Conservation (phyloP, 2,888 invertebrate genomes). For the Blastobasis lacticolella region DNA sequence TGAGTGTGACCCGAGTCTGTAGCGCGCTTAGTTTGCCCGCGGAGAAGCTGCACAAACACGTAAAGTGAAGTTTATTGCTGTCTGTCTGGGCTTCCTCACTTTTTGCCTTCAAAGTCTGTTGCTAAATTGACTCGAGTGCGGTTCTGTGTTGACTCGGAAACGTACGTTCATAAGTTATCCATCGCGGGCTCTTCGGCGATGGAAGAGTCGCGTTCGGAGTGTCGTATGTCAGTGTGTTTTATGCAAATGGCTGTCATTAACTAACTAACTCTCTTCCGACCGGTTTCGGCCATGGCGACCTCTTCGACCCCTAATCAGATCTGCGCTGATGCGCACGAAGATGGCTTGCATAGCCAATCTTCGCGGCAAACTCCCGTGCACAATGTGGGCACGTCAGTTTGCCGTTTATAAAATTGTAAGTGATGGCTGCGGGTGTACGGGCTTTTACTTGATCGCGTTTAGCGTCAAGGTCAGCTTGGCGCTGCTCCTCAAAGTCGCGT, state of each 20-base stretch:
- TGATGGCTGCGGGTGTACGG: too few species aligned
- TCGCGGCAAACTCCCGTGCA: too few species aligned
- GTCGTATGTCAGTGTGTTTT: background rate
- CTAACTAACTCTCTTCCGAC: too few species aligned
- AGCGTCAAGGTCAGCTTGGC: too few species aligned
- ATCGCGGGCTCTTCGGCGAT: background rate
- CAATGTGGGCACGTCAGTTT: too few species aligned
- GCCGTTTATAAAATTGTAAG: too few species aligned
- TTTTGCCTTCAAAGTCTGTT: constrained; percentile 35
- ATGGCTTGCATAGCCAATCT: too few species aligned
- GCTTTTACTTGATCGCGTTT: too few species aligned
- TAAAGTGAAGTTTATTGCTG: constrained; percentile 45
- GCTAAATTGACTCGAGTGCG: constrained; percentile 44
- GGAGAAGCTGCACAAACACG: constrained; percentile 47
- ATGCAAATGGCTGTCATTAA: background rate
- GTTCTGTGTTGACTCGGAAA: constrained; percentile 35
- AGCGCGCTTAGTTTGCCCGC: constrained; percentile 32
- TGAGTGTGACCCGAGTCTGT: constrained; percentile 22
- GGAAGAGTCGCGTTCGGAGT: background rate
- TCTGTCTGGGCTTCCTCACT: constrained; percentile 42
- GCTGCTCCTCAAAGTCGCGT: too few species aligned
- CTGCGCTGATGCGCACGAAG: too few species aligned
- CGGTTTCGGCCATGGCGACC: too few species aligned
- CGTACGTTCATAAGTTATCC: background rate
- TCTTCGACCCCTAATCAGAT: too few species aligned